Evolutionary conservation across 2,888 invertebrate genomes (phyloP), one percentile per base, ranked within the genome.

Genomic region (Stratiomys singularior): DNA sequence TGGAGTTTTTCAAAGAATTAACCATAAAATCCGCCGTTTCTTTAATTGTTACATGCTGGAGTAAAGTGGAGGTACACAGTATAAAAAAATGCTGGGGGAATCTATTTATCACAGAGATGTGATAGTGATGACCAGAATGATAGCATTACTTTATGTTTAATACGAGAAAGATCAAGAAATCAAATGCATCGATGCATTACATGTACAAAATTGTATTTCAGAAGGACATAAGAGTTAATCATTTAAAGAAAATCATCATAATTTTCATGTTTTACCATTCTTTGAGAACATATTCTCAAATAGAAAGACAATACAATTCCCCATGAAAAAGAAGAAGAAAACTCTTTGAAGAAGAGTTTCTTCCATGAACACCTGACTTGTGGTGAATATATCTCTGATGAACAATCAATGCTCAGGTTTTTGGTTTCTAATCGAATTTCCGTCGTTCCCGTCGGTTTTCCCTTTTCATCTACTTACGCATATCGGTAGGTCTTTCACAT

Each of bases 1-100:
- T 52, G 52, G 52, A 52, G 52, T 52, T 52, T 4, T 52, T 52
- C 15, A 52, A 52, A 52, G 52, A 13, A 52, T 52, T 52, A 52
- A 52, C 52, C 52, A 52, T 13, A 52, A 52, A 52, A 52, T 5
- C 4, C 18, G 52, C 15, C 52, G 18, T 52, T 52, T 52, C 52
- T 52, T 52, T 52, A 52, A 9, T 52, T 52, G 52, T 15, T 9
- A 52, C 15, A 52, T 4, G 7, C 15, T 52, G 52, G 52, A 52
- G 52, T 52, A 4, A 52, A 52, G 4, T 52, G 52, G 4, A 52
- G 52, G 52, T 44, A 44, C 9, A 52, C 52, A 15, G 4, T 52
- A 52, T 52, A 52, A 18, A 52, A 52, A 52, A 52, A 9, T 52
- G 52, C 52, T 52, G 52, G 52, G 15, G 18, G 18, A 52, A 52